These are phyloP conservation scores for Drosophila varians DNA, from an alignment of 1,140 invertebrate genomes.

Conservation along the genomic window DNA sequence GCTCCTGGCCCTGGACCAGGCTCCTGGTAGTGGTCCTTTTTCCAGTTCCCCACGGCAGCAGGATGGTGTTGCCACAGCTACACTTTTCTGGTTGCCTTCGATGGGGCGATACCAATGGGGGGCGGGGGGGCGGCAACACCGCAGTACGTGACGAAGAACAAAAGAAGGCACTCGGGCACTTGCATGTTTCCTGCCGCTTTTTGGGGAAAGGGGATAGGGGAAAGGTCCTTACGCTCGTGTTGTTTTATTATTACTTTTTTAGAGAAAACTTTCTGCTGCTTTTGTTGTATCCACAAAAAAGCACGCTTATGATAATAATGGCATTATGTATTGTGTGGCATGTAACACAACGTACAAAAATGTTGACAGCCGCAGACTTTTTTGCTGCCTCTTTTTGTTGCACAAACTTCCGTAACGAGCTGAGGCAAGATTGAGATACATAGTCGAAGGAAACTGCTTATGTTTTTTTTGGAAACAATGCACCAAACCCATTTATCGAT, in stretches of 20 bases:
- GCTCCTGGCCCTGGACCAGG: not conserved
- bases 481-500: not conserved
- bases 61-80: constrained; percentile 41
- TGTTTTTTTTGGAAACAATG: not conserved
- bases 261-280: constrained; percentile 37
- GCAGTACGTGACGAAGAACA: constrained; percentile 83
- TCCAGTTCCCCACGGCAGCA: constrained; percentile 10
- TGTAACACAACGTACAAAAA: constrained; percentile 34
- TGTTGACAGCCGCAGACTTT: constrained; percentile 41
- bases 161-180: constrained; percentile 83
- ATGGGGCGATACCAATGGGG: constrained; percentile 10
- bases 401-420: constrained; percentile 72
- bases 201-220: not conserved
- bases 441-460: no score
- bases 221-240: constrained; percentile 18
- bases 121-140: constrained; percentile 57
- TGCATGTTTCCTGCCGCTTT: constrained; percentile 50
- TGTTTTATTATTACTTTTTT: constrained; percentile 20
- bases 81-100: constrained; percentile 9
- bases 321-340: constrained; percentile 60
- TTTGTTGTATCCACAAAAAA: constrained; percentile 82
- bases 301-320: constrained; percentile 81
- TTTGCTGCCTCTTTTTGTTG: constrained; percentile 28
- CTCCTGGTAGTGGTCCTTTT: not conserved
- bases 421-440: constrained; percentile 1